Evolutionary conservation across 2,888 invertebrate species (phyloP).

Genomic region (Eupeodes luniger): DNA sequence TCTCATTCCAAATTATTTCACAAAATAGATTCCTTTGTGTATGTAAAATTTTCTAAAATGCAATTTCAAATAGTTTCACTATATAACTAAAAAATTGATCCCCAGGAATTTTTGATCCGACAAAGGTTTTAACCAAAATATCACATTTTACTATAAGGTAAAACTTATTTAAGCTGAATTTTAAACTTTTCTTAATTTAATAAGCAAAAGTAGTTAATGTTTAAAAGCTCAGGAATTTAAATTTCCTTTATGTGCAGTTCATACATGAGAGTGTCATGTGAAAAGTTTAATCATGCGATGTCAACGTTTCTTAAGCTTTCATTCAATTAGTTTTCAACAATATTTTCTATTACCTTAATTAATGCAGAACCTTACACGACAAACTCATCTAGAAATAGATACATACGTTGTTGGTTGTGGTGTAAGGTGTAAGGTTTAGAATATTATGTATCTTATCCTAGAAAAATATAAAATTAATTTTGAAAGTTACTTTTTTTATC

Average conservation of each 20-base stretch:
- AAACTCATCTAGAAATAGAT: background rate
- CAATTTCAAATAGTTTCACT: background rate
- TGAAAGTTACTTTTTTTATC: background rate
- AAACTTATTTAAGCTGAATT: background rate
- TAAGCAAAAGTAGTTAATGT: slow-evolving; percentile 4
- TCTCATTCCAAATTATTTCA: background rate
- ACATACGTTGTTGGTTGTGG: too few relatives aligned
- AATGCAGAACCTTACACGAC: slow-evolving; percentile 41
- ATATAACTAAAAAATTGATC: background rate
- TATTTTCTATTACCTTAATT: slow-evolving; percentile 31
- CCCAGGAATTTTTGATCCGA: too few relatives aligned
- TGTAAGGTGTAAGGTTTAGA: too few relatives aligned
- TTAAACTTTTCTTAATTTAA: slow-evolving; percentile 7
- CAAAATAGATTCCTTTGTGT: background rate
- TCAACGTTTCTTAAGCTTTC: slow-evolving; percentile 26
- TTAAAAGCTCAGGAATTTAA: background rate
- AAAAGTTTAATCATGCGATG: slow-evolving; percentile 28
- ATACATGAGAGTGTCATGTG: too few relatives aligned
- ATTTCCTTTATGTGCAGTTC: background rate
- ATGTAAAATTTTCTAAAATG: background rate
- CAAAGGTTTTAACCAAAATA: background rate
- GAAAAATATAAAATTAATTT: background rate
- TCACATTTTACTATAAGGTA: background rate
- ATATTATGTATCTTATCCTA: too few relatives aligned
- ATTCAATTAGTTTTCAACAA: slow-evolving; percentile 46